Evolutionary conservation across 2,797 vertebrate species (phyloP).

Genomic region (Ceryle rudis): DNA sequence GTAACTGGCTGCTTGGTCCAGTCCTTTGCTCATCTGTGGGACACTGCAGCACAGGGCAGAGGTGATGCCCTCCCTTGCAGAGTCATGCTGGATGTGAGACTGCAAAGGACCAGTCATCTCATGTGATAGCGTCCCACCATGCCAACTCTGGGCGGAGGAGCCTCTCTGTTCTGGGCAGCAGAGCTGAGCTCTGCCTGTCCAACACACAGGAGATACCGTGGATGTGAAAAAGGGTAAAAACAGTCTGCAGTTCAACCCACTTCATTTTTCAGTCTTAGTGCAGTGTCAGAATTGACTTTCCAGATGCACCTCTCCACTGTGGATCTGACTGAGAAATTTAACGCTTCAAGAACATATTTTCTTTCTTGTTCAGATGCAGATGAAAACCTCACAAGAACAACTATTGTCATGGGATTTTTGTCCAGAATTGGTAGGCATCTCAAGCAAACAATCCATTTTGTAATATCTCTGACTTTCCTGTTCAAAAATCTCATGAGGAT

Average conservation of each 20-base stretch:
- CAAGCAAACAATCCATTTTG: background rate
- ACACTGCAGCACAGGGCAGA: accelerated
- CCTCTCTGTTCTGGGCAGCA: background rate
- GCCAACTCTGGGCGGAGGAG: background rate
- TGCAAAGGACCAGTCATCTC: background rate
- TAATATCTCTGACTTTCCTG: background rate
- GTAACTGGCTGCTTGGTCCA: background rate
- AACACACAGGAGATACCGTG: accelerated
- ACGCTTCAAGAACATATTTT: background rate
- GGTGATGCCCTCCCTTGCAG: background rate
- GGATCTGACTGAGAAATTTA: background rate
- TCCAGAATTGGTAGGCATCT: background rate
- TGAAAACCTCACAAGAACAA: background rate
- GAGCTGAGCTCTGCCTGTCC: background rate
- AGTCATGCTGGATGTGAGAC: background rate
- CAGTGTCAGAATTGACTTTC: conserved; percentile 19
- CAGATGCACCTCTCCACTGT: background rate
- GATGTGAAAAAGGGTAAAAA: background rate
- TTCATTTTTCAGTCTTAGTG: background rate
- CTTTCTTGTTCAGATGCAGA: background rate
- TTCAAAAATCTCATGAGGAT: conserved; percentile 17
- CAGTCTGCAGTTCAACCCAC: background rate
- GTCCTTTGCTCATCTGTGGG: background rate
- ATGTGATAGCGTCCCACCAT: accelerated
- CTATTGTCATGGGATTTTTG: conserved; percentile 2